Evolutionary conservation across 30 jellyfish, hydroid and myxozoan genomes (phyloP).

Genomic region (Hydractinia symbiolongicarpus): DNA sequence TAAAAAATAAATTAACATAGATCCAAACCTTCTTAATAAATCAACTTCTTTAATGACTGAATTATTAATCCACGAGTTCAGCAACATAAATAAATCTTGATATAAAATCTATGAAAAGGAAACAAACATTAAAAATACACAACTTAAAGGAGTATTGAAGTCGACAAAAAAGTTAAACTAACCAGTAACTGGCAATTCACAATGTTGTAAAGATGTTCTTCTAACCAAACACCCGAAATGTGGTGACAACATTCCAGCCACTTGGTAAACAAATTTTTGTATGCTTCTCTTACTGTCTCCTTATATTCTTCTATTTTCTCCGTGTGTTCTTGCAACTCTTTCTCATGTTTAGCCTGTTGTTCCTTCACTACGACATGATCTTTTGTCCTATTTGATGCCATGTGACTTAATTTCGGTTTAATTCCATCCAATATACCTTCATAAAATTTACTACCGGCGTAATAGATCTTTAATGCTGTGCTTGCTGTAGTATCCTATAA

Average conservation of each 20-base stretch:
- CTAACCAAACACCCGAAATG: constrained; percentile 1
- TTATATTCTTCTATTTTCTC: background rate
- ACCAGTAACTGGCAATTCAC: constrained; percentile 7
- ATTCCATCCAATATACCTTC: background rate
- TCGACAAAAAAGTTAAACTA: background rate
- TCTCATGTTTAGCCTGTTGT: background rate
- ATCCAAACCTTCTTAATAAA: constrained; percentile 15
- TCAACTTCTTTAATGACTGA: constrained; percentile 15
- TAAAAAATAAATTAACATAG: background rate
- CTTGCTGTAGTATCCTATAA: background rate
- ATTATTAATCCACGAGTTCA: constrained; percentile 9
- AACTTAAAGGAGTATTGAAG: background rate
- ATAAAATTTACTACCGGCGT: background rate
- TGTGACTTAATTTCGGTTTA: background rate
- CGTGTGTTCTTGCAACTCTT: constrained; percentile 1
- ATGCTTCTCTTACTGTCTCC: background rate
- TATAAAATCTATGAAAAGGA: background rate
- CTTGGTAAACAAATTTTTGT: background rate
- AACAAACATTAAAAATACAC: background rate
- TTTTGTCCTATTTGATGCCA: background rate
- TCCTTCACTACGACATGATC: background rate
- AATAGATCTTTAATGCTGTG: background rate
- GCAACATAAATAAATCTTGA: background rate
- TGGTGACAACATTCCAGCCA: constrained; percentile 15
- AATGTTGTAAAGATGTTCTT: background rate